Conservation (phyloP, 2,888 invertebrate species). For the Platycnemis pennipes region DNA sequence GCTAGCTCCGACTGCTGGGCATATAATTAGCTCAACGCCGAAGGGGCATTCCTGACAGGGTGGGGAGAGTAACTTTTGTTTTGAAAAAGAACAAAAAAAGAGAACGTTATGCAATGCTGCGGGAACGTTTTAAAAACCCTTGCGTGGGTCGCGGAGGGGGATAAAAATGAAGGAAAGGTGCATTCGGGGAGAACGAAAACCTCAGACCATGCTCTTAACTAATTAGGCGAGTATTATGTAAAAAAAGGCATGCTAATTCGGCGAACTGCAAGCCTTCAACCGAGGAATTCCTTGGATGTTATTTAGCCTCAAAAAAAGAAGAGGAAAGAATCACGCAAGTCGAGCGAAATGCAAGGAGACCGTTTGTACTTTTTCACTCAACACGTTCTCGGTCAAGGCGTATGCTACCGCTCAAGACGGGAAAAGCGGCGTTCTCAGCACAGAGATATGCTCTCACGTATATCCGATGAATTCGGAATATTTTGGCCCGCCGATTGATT, state of each 20-base stretch:
- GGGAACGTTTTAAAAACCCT: background rate
- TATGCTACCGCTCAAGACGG: background rate
- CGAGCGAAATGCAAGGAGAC: background rate
- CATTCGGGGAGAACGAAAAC: background rate
- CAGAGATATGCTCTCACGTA: background rate
- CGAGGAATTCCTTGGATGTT: background rate
- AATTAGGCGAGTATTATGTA: constrained; percentile 4
- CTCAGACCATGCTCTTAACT: background rate
- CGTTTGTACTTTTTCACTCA: background rate
- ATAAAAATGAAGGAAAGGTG: background rate
- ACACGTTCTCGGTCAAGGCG: background rate
- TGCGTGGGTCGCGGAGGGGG: background rate
- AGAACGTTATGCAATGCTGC: background rate
- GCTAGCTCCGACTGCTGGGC: background rate
- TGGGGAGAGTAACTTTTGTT: background rate
- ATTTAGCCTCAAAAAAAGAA: background rate
- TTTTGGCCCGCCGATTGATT: background rate
- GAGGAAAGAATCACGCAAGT: background rate
- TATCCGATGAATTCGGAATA: background rate
- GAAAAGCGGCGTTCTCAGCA: background rate
- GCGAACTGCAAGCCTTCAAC: background rate
- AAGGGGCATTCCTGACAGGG: background rate
- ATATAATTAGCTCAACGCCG: background rate
- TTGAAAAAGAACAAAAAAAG: background rate
- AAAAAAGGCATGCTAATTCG: too few species aligned